Conservation (phyloP, 2,797 vertebrate species). For the Pangasius krempfi region DNA sequence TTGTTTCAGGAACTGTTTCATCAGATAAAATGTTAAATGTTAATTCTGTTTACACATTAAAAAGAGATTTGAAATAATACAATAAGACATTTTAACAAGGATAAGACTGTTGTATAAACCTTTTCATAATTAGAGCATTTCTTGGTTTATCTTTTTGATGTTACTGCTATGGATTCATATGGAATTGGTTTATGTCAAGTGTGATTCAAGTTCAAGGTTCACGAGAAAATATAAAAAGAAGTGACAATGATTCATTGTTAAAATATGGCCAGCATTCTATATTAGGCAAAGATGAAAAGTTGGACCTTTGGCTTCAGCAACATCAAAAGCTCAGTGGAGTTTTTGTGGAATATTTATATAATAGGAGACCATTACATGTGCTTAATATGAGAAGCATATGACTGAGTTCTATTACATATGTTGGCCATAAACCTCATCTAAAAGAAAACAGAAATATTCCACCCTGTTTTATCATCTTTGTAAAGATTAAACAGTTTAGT, state of each 20-base stretch:
- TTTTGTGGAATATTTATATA: conserved; percentile 18
- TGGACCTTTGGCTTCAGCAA: neutral
- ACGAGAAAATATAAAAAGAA: conserved; percentile 1
- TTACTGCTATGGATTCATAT: neutral
- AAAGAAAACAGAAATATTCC: conserved; percentile 17
- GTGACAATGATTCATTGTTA: conserved; percentile 14
- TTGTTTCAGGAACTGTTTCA: conserved; percentile 35
- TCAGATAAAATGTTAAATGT: conserved; percentile 13
- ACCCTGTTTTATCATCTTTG: neutral
- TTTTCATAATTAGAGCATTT: neutral
- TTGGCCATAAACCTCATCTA: conserved; percentile 2
- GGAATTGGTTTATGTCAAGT: neutral
- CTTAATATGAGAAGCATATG: conserved; percentile 33
- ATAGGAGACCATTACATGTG: conserved; percentile 14
- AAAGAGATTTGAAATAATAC: neutral
- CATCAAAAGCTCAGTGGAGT: conserved; percentile 23
- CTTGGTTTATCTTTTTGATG: neutral
- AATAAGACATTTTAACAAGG: neutral
- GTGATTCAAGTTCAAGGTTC: conserved; percentile 1
- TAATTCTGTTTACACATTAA: conserved; percentile 12
- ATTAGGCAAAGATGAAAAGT: conserved; percentile 19
- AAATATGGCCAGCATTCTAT: conserved; percentile 20
- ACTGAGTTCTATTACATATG: conserved; percentile 28
- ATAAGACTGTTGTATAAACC: neutral
- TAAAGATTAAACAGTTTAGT: neutral